Percentiles rank a stretch among this genome's conserved stretches.
Conservation (phyloP, 1,140 invertebrate species). For the Heliconius hermathena region DNA sequence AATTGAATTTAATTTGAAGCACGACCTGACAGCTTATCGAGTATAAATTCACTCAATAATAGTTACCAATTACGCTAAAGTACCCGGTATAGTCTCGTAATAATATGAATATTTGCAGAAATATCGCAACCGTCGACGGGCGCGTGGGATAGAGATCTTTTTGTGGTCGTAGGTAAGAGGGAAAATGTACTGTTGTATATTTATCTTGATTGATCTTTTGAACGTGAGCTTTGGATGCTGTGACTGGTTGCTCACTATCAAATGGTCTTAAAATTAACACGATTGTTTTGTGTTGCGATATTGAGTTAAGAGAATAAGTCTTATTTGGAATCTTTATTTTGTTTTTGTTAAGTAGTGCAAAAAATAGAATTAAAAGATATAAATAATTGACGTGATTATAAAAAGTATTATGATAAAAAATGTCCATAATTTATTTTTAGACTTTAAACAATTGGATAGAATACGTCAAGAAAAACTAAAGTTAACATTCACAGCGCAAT, state of each 20-base stretch:
- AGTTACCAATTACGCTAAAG: constrained; percentile 73
- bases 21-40: constrained; percentile 67
- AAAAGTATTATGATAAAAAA: no score
- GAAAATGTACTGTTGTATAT: constrained; percentile 59
- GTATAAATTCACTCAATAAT: constrained; percentile 77
- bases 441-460: neutral
- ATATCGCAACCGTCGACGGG: constrained; percentile 46
- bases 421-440: no score
- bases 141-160: constrained; percentile 63
- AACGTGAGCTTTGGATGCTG: constrained; percentile 35
- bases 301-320: neutral
- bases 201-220: constrained; percentile 57
- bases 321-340: neutral
- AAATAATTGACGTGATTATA: neutral
- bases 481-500: neutral
- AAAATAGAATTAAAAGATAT: neutral
- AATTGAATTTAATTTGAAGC: constrained; percentile 67
- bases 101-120: constrained; percentile 53
- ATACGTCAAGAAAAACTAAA: neutral
- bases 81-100: constrained; percentile 56
- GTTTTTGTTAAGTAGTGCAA: neutral
- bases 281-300: constrained; percentile 13
- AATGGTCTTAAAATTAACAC: neutral
- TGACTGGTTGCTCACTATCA: constrained; percentile 35
- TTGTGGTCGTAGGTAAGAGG: constrained; percentile 56